A percentile compares a stretch with the other conserved stretches of the same genome.
Conservation (phyloP, 2,113 vertebrate genomes). For the Seriola rivoliana region DNA sequence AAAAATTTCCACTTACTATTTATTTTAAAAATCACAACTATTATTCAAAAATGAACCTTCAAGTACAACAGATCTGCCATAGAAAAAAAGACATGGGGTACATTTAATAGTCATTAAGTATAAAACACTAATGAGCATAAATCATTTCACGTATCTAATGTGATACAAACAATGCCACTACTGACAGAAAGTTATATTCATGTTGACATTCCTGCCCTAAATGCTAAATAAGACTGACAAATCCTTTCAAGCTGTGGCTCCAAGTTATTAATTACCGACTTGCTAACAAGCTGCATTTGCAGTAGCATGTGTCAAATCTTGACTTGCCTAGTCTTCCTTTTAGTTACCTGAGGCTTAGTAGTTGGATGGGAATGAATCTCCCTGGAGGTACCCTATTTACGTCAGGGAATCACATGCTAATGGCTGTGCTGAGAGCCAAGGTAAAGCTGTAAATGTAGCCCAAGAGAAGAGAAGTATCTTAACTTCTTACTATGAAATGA, state of each 20-base stretch:
- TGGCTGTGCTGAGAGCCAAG: background rate
- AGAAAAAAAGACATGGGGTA: no score
- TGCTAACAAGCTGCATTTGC: conserved; percentile 2
- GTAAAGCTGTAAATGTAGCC: conserved; percentile 1
- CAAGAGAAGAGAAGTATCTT: no score
- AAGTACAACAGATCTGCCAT: no score
- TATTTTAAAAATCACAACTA: no score
- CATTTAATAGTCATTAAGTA: no score
- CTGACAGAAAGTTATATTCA: background rate
- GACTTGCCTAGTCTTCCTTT: background rate
- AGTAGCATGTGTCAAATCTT: background rate
- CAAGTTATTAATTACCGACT: background rate
- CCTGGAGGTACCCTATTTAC: conserved; percentile 27
- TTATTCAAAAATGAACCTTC: no score
- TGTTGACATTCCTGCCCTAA: background rate
- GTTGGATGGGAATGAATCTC: conserved; percentile 11
- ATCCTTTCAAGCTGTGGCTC: background rate
- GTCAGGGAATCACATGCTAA: conserved; percentile 12
- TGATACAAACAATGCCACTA: background rate
- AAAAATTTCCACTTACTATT: no score
- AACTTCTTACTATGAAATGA: no score
- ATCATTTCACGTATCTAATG: background rate
- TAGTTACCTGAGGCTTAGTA: conserved; percentile 10
- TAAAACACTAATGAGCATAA: no score
- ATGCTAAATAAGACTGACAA: background rate